Evolutionary conservation across 2,888 invertebrate genomes (phyloP).

Genomic region (Eristalis arbustorum): DNA sequence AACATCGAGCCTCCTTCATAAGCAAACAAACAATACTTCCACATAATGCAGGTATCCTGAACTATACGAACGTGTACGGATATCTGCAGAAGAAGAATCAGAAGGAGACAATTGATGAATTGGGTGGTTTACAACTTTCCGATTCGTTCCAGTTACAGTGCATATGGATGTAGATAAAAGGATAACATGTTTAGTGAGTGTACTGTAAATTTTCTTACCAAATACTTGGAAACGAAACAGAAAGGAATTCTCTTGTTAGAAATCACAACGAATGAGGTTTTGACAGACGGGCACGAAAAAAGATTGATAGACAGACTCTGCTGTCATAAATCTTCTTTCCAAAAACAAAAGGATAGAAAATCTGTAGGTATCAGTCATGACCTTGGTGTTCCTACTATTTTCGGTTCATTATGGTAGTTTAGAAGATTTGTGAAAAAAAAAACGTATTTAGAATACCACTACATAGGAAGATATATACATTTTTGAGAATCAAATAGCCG

Average conservation of each 20-base stretch:
- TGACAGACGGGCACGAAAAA: slow-evolving; percentile 25
- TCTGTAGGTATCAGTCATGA: slow-evolving; percentile 13
- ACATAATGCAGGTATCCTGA: slow-evolving; percentile 24
- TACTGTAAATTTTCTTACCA: slow-evolving; percentile 27
- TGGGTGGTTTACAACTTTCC: slow-evolving; percentile 43
- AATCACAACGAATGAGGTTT: slow-evolving; percentile 10
- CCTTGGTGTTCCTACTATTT: slow-evolving; percentile 22
- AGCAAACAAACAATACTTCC: slow-evolving; percentile 45
- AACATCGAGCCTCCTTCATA: neutral
- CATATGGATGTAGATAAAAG: neutral
- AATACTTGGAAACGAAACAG: slow-evolving; percentile 43
- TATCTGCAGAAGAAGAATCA: slow-evolving; percentile 23
- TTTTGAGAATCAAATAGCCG: slow-evolving; percentile 5
- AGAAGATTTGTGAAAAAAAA: neutral
- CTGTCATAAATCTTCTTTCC: slow-evolving; percentile 44
- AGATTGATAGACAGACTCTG: slow-evolving; percentile 38
- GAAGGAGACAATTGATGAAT: slow-evolving; percentile 36
- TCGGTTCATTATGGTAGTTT: neutral
- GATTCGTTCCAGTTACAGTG: slow-evolving; percentile 38
- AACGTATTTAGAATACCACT: neutral
- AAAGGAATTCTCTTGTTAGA: slow-evolving; percentile 39
- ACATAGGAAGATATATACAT: slow-evolving; percentile 13
- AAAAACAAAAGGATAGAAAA: slow-evolving; percentile 39
- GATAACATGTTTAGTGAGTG: slow-evolving; percentile 3
- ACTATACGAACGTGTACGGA: slow-evolving; percentile 10